These are phyloP conservation scores for Phyllotreta striolata DNA, from an alignment of 2,888 invertebrate genomes.

Conservation along the genomic window DNA sequence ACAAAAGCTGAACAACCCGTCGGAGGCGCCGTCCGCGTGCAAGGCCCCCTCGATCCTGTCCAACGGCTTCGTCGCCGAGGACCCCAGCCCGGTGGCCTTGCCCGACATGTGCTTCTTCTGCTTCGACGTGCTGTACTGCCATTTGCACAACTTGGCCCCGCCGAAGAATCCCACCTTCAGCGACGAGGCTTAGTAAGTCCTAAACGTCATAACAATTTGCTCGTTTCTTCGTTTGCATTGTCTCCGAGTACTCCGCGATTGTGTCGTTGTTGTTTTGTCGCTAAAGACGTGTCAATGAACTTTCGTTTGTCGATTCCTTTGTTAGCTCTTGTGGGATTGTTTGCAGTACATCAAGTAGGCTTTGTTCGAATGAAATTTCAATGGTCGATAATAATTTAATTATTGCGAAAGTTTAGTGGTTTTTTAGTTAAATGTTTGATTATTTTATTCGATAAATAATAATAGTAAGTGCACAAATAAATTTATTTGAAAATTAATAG, in stretches of 20 bases:
- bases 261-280: too few species aligned
- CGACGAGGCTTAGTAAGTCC: conserved; percentile 93
- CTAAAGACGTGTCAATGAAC: too few species aligned
- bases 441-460: too few species aligned
- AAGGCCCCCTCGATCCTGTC: conserved; percentile 55
- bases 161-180: conserved; percentile 92
- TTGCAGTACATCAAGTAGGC: too few species aligned
- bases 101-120: conserved; percentile 99
- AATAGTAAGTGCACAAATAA: too few species aligned
- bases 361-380: too few species aligned
- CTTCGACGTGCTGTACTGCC: conserved; percentile 97
- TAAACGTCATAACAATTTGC: background rate
- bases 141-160: conserved; percentile 91
- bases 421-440: too few species aligned
- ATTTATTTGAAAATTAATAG: too few species aligned
- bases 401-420: background rate
- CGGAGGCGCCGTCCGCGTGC: conserved; percentile 55
- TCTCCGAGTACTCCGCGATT: too few species aligned
- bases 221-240: too few species aligned
- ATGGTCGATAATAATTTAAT: background rate
- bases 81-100: conserved; percentile 75
- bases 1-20: conserved; percentile 81
- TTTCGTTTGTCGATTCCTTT: too few species aligned
- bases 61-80: conserved; percentile 56
- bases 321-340: too few species aligned